Conservation (phyloP, 2,888 invertebrate genomes). For the Melipona beecheii region DNA sequence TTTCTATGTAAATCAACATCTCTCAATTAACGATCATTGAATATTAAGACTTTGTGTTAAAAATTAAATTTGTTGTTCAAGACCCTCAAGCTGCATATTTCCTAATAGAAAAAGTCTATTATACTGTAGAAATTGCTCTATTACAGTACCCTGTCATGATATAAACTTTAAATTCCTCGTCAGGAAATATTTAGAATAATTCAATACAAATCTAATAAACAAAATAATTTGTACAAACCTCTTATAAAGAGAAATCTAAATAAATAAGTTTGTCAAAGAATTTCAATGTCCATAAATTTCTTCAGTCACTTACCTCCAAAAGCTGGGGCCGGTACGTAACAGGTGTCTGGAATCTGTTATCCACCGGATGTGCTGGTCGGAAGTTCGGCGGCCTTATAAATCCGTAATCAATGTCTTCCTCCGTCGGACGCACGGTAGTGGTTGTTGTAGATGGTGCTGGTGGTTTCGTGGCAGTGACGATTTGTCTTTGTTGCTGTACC, state of each 20-base stretch:
- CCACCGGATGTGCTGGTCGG: slow-evolving; percentile 71
- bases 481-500: slow-evolving; percentile 61
- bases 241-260: no score
- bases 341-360: slow-evolving; percentile 62
- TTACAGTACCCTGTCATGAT: no score
- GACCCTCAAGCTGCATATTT: no score
- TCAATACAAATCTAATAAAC: not conserved
- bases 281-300: not conserved
- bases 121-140: no score
- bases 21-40: not conserved
- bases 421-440: slow-evolving; percentile 54
- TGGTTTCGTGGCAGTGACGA: slow-evolving; percentile 42
- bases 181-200: not conserved
- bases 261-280: not conserved
- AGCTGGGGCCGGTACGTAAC: slow-evolving; percentile 69
- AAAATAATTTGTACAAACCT: not conserved
- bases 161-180: not conserved
- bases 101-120: no score
- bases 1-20: no score
- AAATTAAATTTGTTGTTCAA: not conserved
- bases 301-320: slow-evolving; percentile 60
- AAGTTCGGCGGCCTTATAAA: slow-evolving; percentile 85
- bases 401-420: slow-evolving; percentile 83
- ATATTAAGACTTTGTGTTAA: not conserved
- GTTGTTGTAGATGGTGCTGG: slow-evolving; percentile 71